Conservation (phyloP, 2,888 invertebrate species). For the Brachyptera putata region DNA sequence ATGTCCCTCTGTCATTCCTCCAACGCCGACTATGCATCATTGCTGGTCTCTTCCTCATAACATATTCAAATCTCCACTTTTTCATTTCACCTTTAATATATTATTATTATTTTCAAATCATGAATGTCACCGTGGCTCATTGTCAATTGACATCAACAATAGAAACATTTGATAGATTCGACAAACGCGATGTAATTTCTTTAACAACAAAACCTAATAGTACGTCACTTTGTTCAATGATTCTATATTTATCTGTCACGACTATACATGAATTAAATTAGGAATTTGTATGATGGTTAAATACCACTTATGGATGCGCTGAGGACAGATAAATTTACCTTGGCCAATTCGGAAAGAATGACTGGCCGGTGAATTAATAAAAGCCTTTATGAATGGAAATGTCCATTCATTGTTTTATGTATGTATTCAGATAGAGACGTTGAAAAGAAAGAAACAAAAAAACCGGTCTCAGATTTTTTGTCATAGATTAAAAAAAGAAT, state of each 20-base stretch:
- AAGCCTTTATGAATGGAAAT: constrained; percentile 15
- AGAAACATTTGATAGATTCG: too few species aligned
- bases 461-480: constrained; percentile 14
- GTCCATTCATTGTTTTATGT: constrained; percentile 19
- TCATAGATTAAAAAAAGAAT: constrained; percentile 6
- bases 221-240: too few species aligned
- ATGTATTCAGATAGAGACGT: constrained; percentile 18
- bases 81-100: too few species aligned
- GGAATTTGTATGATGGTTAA: constrained; percentile 8
- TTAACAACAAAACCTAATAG: too few species aligned
- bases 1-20: constrained; percentile 8
- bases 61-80: too few species aligned
- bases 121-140: too few species aligned
- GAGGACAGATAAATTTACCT: not conserved
- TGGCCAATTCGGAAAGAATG: not conserved
- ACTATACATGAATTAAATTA: not conserved
- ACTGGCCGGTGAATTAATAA: constrained; percentile 14
- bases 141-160: too few species aligned
- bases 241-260: too few species aligned
- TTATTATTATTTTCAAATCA: too few species aligned
- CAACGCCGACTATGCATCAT: constrained; percentile 5
- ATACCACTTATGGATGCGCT: not conserved
- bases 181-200: too few species aligned
- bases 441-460: not conserved
- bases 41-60: constrained; percentile 1